These are phyloP conservation scores for Chionis minor DNA, from an alignment of 2,113 vertebrate genomes.

Conservation along the genomic window DNA sequence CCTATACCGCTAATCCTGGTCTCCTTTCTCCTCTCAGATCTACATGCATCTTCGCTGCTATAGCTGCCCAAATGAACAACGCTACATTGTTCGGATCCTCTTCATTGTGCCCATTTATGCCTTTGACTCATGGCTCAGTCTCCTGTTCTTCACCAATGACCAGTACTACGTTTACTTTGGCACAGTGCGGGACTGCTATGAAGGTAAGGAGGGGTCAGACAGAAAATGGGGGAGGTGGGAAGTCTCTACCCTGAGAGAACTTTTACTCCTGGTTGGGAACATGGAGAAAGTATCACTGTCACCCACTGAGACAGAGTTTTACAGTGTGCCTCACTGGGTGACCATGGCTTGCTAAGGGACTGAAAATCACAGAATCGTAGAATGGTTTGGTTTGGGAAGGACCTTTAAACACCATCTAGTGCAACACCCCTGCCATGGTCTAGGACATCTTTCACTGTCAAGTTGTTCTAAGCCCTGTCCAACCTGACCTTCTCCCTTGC, in stretches of 20 bases:
- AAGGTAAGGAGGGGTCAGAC: slow-evolving; percentile 78
- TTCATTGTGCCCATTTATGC: slow-evolving; percentile 98
- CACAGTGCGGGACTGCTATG: slow-evolving; percentile 94
- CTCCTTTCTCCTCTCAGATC: slow-evolving; percentile 78
- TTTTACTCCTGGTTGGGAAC: neutral
- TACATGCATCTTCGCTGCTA: slow-evolving; percentile 97
- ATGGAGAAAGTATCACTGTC: neutral
- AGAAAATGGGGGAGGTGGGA: neutral
- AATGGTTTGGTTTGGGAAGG: neutral
- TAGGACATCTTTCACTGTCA: neutral
- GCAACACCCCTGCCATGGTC: neutral
- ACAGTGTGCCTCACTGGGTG: neutral
- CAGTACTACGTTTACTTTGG: slow-evolving; percentile 98
- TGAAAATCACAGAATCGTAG: neutral
- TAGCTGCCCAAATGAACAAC: slow-evolving; percentile 92
- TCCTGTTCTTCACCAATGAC: slow-evolving; percentile 98
- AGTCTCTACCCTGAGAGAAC: neutral
- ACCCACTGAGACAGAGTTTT: neutral
- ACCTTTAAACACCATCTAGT: neutral
- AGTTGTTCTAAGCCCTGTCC: neutral
- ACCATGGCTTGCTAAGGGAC: neutral
- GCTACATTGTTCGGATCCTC: slow-evolving; percentile 94
- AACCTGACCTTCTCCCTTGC: neutral
- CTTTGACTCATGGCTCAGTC: slow-evolving; percentile 97
- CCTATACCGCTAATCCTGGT: neutral